phyloP scores from a whole-genome alignment of 2,888 invertebrate species.

The Epirrhoe alternata region DNA sequence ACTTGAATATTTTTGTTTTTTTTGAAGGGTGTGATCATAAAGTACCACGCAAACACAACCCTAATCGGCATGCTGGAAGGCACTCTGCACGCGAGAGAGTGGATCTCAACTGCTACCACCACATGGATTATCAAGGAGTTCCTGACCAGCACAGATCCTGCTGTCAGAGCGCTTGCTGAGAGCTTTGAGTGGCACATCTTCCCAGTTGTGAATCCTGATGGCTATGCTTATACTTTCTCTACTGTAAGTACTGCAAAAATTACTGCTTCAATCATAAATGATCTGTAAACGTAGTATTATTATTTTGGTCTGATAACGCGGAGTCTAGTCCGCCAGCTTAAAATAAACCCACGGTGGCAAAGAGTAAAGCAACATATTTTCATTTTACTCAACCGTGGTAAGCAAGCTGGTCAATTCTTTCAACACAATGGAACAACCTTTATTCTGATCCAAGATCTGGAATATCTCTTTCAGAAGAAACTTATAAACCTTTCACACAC shows the following conservation, averaged over 20 bases:
- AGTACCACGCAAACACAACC: slow-evolving; percentile 72
- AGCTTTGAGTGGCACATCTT: slow-evolving; percentile 91
- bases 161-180: slow-evolving; percentile 85
- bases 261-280: no score
- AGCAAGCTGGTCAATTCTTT: no score
- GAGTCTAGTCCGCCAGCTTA: no score
- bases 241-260: slow-evolving; percentile 73
- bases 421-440: no score
- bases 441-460: no score
- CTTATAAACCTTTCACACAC: no score
- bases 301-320: no score
- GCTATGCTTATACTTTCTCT: slow-evolving; percentile 88
- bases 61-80: slow-evolving; percentile 84
- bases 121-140: slow-evolving; percentile 89
- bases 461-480: no score
- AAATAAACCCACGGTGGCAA: no score
- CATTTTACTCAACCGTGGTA: no score
- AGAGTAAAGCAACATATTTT: no score
- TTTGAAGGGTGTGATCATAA: slow-evolving; percentile 73
- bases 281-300: no score
- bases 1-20: background rate
- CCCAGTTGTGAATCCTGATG: slow-evolving; percentile 91
- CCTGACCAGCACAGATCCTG: slow-evolving; percentile 84
- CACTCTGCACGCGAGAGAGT: slow-evolving; percentile 90
- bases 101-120: slow-evolving; percentile 87